phyloP scores from a whole-genome alignment of 1,140 invertebrate species.

The Saccostrea glomerata region DNA sequence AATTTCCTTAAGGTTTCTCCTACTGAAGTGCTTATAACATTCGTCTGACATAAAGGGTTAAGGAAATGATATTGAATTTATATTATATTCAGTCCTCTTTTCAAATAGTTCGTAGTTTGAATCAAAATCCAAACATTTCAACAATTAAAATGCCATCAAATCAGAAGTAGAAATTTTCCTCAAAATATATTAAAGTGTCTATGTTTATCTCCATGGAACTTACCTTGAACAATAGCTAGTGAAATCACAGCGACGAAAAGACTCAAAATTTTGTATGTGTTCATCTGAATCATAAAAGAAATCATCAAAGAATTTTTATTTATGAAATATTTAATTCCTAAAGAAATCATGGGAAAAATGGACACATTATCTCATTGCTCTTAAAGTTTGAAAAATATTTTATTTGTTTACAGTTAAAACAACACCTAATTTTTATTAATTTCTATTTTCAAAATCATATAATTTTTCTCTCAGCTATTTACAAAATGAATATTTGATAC shows the following conservation, averaged over 20 bases:
- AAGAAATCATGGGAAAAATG: neutral
- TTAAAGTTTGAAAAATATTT: neutral
- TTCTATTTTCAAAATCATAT: too few species aligned
- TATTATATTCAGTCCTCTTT: neutral
- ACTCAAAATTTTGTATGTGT: neutral
- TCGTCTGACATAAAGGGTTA: neutral
- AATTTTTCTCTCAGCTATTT: too few species aligned
- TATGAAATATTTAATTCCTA: neutral
- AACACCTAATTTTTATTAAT: neutral
- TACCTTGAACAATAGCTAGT: conserved; percentile 11
- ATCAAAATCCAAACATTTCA: neutral
- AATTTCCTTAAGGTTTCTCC: neutral
- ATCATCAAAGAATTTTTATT: neutral
- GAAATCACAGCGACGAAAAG: conserved; percentile 12
- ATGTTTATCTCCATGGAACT: neutral
- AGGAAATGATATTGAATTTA: neutral
- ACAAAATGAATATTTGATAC: too few species aligned
- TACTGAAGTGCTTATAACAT: neutral
- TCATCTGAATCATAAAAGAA: neutral
- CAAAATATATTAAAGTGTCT: neutral
- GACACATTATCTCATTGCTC: neutral
- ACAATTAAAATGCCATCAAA: neutral
- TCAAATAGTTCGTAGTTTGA: neutral
- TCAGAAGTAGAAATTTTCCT: neutral
- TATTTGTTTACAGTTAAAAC: neutral